phyloP scores from a whole-genome alignment of 2,888 invertebrate species.

The Trichopoda pennipes region DNA sequence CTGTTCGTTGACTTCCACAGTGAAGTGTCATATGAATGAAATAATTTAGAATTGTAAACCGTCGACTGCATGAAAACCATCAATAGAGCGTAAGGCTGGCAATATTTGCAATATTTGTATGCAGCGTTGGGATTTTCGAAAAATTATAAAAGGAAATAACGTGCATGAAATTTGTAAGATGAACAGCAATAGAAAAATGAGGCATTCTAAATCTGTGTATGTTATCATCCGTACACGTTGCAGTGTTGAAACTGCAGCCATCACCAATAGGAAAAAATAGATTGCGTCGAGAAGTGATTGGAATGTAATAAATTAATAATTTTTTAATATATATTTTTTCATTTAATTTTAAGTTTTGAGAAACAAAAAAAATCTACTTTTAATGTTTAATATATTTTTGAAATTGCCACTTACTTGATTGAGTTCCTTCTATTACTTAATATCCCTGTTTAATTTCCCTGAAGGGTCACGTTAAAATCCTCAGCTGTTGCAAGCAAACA shows the following conservation, averaged over 20 bases:
- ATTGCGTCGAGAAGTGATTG: too few species aligned
- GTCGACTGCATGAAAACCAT: not conserved
- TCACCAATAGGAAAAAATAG: too few species aligned
- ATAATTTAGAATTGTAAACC: not conserved
- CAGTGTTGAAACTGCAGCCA: too few species aligned
- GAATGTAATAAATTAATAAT: too few species aligned
- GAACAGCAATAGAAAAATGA: too few species aligned
- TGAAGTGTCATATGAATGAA: constrained; percentile 1
- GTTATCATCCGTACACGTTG: too few species aligned
- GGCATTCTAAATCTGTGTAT: too few species aligned
- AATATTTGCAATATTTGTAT: not conserved
- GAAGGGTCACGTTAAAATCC: not conserved
- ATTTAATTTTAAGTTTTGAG: too few species aligned
- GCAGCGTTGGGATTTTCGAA: not conserved
- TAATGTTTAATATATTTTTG: not conserved
- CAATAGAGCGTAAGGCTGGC: not conserved
- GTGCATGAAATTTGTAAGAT: too few species aligned
- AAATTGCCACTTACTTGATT: not conserved
- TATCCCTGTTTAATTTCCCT: constrained; percentile 11
- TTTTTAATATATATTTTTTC: too few species aligned
- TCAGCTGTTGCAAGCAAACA: not conserved
- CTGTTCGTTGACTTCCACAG: not conserved
- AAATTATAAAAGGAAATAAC: too few species aligned
- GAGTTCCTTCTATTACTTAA: constrained; percentile 6
- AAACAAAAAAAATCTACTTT: too few species aligned